Conservation (phyloP, 2,888 invertebrate species). For the Acleris emargana region DNA sequence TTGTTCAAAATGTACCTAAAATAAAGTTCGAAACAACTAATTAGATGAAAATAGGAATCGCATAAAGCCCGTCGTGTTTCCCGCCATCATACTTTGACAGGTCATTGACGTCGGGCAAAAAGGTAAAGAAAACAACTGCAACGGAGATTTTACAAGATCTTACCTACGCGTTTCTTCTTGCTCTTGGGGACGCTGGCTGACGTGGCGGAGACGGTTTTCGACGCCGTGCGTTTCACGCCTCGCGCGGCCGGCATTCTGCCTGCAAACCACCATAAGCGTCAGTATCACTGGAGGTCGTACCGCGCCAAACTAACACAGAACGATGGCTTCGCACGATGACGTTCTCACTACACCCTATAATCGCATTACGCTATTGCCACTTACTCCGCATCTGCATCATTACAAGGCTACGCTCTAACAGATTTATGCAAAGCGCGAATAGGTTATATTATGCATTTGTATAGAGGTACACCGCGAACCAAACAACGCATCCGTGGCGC, state of each 20-base stretch:
- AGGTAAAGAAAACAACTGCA: slow-evolving; percentile 79
- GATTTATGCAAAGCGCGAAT: slow-evolving; percentile 74
- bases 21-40: slow-evolving; percentile 43
- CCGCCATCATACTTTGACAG: slow-evolving; percentile 81
- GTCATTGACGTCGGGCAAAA: slow-evolving; percentile 78
- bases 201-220: slow-evolving; percentile 67
- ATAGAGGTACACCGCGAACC: slow-evolving; percentile 73
- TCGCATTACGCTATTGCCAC: slow-evolving; percentile 68
- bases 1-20: not conserved
- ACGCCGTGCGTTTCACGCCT: slow-evolving; percentile 78
- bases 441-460: slow-evolving; percentile 82
- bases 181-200: slow-evolving; percentile 70
- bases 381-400: slow-evolving; percentile 67
- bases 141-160: slow-evolving; percentile 53
- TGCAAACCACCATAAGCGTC: slow-evolving; percentile 79
- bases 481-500: slow-evolving; percentile 71
- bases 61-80: slow-evolving; percentile 62
- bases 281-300: slow-evolving; percentile 67
- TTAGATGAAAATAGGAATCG: slow-evolving; percentile 45
- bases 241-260: slow-evolving; percentile 81
- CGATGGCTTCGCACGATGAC: slow-evolving; percentile 67
- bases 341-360: slow-evolving; percentile 69
- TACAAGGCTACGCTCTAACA: slow-evolving; percentile 73
- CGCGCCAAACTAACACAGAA: slow-evolving; percentile 67
- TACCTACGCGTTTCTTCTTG: slow-evolving; percentile 81